Percentiles rank a stretch among this genome's conserved stretches.
These are phyloP conservation scores for Artibeus lituratus DNA, from an alignment of 2,797 vertebrate species.

Conservation along the genomic window DNA sequence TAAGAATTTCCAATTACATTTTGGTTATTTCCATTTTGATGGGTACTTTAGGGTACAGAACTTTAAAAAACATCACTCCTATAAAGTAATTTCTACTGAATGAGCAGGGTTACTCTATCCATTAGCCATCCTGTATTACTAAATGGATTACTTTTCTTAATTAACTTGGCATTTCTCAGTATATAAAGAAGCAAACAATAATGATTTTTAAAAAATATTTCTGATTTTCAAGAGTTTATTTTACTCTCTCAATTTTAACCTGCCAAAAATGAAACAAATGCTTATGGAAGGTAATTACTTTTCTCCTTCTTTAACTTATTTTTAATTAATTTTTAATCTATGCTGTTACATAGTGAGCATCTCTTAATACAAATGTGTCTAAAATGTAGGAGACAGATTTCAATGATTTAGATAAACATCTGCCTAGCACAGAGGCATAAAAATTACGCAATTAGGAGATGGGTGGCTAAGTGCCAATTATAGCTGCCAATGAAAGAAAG, in stretches of 20 bases:
- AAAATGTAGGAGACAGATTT: conserved; percentile 78
- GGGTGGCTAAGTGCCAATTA: conserved; percentile 69
- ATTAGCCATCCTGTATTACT: conserved; percentile 28
- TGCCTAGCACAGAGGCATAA: conserved; percentile 72
- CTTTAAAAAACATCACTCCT: conserved; percentile 56
- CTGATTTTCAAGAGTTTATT: conserved; percentile 63
- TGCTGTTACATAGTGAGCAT: conserved; percentile 74
- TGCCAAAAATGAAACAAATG: conserved; percentile 75
- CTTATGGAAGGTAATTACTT: conserved; percentile 75
- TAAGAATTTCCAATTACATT: neutral
- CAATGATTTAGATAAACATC: conserved; percentile 84
- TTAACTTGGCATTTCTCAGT: conserved; percentile 48
- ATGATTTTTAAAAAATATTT: conserved; percentile 61
- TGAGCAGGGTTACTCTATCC: conserved; percentile 52
- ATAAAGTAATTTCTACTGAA: conserved; percentile 56
- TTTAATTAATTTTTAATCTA: conserved; percentile 85
- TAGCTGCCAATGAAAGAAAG: neutral
- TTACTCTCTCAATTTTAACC: conserved; percentile 67
- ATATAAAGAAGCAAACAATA: conserved; percentile 61
- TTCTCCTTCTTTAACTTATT: conserved; percentile 75
- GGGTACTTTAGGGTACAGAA: neutral
- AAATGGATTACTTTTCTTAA: conserved; percentile 70
- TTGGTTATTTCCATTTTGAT: conserved; percentile 24
- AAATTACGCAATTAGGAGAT: conserved; percentile 70
- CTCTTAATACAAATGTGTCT: conserved; percentile 79